These are phyloP conservation scores for Lipotes vexillifer DNA, from an alignment of 2,113 vertebrate species.

Conservation along the genomic window DNA sequence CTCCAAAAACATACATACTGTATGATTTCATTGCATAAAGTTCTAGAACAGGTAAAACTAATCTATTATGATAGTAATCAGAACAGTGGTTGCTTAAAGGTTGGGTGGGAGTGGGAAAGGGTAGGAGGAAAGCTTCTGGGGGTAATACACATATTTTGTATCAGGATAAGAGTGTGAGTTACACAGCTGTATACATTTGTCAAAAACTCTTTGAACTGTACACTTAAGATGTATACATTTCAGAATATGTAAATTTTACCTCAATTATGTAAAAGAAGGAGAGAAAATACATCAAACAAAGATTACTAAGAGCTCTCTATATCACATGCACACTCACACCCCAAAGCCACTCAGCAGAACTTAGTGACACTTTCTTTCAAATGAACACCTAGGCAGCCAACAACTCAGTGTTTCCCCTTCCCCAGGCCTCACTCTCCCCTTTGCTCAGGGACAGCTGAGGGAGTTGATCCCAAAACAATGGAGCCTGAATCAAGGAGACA, in stretches of 20 bases:
- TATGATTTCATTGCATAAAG: not conserved
- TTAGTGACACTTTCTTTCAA: not conserved
- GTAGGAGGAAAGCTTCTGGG: not conserved
- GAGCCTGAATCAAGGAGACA: not conserved
- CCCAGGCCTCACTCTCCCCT: not conserved
- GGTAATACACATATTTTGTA: not conserved
- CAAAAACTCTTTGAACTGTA: not conserved
- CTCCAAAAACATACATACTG: not conserved
- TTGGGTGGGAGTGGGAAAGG: not conserved
- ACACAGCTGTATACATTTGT: not conserved
- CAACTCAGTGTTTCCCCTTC: accelerated
- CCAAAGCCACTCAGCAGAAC: not conserved
- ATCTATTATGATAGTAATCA: not conserved
- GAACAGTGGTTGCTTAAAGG: not conserved
- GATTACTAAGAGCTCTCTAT: not conserved
- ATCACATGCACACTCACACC: no score
- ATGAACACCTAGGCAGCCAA: not conserved
- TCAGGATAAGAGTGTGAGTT: not conserved
- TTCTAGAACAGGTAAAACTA: not conserved
- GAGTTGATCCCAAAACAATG: conserved; percentile 23
- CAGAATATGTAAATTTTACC: not conserved
- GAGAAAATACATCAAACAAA: not conserved
- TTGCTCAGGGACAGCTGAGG: not conserved
- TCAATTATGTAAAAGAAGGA: not conserved
- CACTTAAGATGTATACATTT: not conserved